Conservation (phyloP, 1,140 invertebrate species). For the Zaprionus inermis region DNA sequence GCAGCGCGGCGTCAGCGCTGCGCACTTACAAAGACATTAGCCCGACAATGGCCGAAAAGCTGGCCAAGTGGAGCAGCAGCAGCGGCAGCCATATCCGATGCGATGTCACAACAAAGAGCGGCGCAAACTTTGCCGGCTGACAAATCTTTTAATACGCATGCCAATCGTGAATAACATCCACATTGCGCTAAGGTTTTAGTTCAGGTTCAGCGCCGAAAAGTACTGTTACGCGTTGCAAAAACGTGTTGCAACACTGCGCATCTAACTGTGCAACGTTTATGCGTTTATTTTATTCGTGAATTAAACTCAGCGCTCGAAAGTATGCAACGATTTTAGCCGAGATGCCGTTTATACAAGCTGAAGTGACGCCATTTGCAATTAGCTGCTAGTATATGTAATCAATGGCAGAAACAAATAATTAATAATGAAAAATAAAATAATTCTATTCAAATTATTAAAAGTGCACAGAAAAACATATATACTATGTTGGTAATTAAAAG, state of each 20-base stretch:
- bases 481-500: too few species aligned
- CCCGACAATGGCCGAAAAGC: slow-evolving; percentile 52
- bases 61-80: slow-evolving; percentile 45
- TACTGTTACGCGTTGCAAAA: background rate
- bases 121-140: slow-evolving; percentile 68
- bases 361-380: too few species aligned
- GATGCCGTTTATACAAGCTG: too few species aligned
- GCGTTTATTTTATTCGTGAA: too few species aligned
- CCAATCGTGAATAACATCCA: slow-evolving; percentile 39
- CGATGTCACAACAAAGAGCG: slow-evolving; percentile 4
- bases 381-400: too few species aligned
- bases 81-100: background rate
- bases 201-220: background rate
- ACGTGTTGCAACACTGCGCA: background rate
- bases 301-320: too few species aligned
- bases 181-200: background rate
- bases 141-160: slow-evolving; percentile 72
- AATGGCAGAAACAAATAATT: too few species aligned
- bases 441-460: too few species aligned
- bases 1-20: slow-evolving; percentile 15
- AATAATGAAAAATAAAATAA: too few species aligned
- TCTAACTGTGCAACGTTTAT: too few species aligned
- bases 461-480: too few species aligned
- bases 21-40: slow-evolving; percentile 81
- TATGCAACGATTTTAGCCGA: too few species aligned